Percentiles rank a stretch among this genome's conserved stretches.
These are phyloP conservation scores for Channa argus DNA, from an alignment of 2,113 vertebrate species.

Conservation along the genomic window DNA sequence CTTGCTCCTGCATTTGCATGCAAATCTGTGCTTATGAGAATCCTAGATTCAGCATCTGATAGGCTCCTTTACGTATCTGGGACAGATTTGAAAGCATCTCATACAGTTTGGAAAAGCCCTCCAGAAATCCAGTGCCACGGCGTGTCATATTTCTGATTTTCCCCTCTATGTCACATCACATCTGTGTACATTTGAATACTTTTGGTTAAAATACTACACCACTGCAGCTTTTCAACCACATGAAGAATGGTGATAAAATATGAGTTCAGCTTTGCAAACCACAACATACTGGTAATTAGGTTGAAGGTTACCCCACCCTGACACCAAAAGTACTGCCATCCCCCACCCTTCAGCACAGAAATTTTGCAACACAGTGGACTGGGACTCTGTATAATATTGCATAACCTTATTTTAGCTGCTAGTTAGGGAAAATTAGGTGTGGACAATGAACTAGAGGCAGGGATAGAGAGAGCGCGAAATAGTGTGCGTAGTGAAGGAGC, in stretches of 20 bases:
- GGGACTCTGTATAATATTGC: conserved; percentile 25
- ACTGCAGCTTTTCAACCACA: conserved; percentile 41
- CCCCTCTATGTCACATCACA: conserved; percentile 30
- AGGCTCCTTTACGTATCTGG: conserved; percentile 53
- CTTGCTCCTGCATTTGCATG: conserved; percentile 51
- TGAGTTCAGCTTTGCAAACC: conserved; percentile 46
- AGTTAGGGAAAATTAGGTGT: conserved; percentile 20
- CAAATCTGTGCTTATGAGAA: conserved; percentile 40
- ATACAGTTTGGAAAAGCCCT: conserved; percentile 39
- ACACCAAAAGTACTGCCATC: not conserved
- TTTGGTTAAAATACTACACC: conserved; percentile 22
- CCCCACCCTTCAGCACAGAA: not conserved
- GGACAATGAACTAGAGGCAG: not conserved
- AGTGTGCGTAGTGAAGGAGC: conserved; percentile 2
- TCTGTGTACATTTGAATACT: conserved; percentile 42
- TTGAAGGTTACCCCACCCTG: conserved; percentile 21
- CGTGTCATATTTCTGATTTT: conserved; percentile 48
- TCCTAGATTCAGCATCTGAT: conserved; percentile 25
- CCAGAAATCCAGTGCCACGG: conserved; percentile 28
- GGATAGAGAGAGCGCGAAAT: conserved; percentile 1
- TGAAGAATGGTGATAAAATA: conserved; percentile 41
- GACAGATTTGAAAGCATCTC: conserved; percentile 60
- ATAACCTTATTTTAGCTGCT: conserved; percentile 32
- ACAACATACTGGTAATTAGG: conserved; percentile 37
- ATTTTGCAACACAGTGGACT: conserved; percentile 36